A percentile compares a stretch with the other conserved stretches of the same genome.
These are phyloP conservation scores for Silurus asotus DNA, from an alignment of 2,113 vertebrate species.

Conservation along the genomic window DNA sequence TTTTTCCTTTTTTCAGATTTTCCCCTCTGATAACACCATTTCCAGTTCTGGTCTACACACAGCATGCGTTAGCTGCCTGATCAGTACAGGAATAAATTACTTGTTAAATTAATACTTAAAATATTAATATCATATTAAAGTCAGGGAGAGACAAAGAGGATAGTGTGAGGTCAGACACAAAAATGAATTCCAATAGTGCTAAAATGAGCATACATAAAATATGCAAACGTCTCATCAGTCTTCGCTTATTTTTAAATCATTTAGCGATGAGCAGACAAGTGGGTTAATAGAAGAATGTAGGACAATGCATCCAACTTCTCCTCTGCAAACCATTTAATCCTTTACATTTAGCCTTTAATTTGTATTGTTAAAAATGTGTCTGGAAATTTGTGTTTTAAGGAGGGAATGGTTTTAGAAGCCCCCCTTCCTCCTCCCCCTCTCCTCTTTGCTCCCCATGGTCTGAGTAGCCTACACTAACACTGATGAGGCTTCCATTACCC, in stretches of 20 bases:
- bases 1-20: background rate
- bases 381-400: constrained; percentile 24
- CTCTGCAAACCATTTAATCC: background rate
- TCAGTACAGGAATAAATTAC: constrained; percentile 21
- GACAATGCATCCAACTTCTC: background rate
- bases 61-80: background rate
- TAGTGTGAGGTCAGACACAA: constrained; percentile 30
- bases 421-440: background rate
- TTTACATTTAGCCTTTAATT: background rate
- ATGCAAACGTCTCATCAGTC: constrained; percentile 32
- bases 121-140: constrained; percentile 32
- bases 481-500: constrained; percentile 56
- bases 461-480: constrained; percentile 47
- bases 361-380: constrained; percentile 40
- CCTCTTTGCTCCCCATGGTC: constrained; percentile 17
- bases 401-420: constrained; percentile 36
- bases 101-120: constrained; percentile 42
- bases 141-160: background rate
- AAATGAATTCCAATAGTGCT: constrained; percentile 29
- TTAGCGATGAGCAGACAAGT: background rate
- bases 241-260: constrained; percentile 39
- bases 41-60: constrained; percentile 15
- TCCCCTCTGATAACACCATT: background rate
- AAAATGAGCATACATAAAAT: constrained; percentile 46
- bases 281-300: constrained; percentile 20